Conservation (phyloP, 92 coral and sea anemone genomes). For the Blastomussa wellsi region DNA sequence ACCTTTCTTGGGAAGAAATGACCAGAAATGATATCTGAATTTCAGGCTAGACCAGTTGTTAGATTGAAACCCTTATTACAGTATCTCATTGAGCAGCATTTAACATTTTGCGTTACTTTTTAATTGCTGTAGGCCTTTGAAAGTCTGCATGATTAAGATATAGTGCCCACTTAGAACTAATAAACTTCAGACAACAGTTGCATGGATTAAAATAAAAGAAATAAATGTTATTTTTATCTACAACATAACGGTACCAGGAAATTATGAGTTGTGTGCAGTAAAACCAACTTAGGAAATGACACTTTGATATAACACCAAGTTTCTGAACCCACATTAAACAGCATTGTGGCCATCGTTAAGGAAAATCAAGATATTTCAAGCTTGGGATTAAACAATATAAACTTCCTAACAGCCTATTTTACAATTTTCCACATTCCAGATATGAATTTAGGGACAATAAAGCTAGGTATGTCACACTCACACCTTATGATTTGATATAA, state of each 20-base stretch:
- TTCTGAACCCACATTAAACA: no score
- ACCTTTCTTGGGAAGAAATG: no score
- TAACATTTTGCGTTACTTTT: background rate
- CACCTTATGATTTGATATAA: background rate
- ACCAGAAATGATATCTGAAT: background rate
- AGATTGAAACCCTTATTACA: background rate
- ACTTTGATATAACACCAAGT: no score
- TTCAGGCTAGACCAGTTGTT: background rate
- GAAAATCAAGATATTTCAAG: no score
- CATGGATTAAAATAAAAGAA: background rate
- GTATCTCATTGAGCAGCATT: background rate
- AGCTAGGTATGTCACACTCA: slow-evolving; percentile 64
- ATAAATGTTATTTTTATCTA: no score
- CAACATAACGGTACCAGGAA: no score
- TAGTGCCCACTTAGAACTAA: background rate
- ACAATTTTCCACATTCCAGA: slow-evolving; percentile 52
- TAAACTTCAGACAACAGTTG: background rate
- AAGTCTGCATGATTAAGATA: background rate
- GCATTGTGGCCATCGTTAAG: no score
- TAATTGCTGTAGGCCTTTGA: no score
- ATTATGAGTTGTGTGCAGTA: no score
- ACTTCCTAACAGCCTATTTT: background rate
- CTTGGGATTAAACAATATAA: background rate
- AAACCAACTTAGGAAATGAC: no score
- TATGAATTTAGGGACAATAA: slow-evolving; percentile 72